phyloP scores from a whole-genome alignment of 1,140 invertebrate species.

The Dreissena polymorpha region DNA sequence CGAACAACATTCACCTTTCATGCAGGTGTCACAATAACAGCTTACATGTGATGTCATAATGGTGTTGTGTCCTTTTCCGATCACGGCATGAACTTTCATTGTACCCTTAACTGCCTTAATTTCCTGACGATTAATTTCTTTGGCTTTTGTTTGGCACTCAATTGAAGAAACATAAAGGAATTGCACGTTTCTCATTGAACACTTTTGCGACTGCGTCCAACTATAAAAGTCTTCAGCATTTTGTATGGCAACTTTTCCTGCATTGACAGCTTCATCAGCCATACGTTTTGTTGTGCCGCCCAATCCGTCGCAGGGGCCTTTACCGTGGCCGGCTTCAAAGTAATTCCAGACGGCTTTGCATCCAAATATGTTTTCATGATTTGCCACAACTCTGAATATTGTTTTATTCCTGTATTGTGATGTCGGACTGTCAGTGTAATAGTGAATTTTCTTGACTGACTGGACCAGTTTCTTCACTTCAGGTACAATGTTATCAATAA shows the following conservation, averaged over 20 bases:
- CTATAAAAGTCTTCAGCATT: constrained; percentile 20
- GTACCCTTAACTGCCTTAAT: constrained; percentile 45
- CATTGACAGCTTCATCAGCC: too few relatives aligned
- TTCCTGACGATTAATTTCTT: background rate
- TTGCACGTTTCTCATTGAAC: constrained; percentile 20
- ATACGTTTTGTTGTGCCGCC: too few relatives aligned
- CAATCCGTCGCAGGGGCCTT: too few relatives aligned
- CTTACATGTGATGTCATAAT: constrained; percentile 5
- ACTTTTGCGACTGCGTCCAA: constrained; percentile 32
- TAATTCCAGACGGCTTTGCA: constrained; percentile 46
- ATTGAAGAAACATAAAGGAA: constrained; percentile 34
- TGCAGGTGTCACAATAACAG: background rate
- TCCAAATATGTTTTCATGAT: constrained; percentile 25
- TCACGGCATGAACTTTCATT: constrained; percentile 56
- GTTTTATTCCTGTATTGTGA: constrained; percentile 50
- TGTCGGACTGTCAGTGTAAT: constrained; percentile 51
- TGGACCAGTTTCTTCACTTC: constrained; percentile 27
- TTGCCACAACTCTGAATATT: constrained; percentile 43
- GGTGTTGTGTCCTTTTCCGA: constrained; percentile 34
- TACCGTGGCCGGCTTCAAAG: constrained; percentile 51
- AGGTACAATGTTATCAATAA: constrained; percentile 34
- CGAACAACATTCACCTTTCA: background rate
- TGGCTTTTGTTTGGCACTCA: constrained; percentile 23
- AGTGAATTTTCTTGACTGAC: constrained; percentile 28
- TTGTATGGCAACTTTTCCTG: constrained; percentile 36